Evolutionary conservation across 2,888 invertebrate species (phyloP).

Genomic region (Cataglyphis albicans): DNA sequence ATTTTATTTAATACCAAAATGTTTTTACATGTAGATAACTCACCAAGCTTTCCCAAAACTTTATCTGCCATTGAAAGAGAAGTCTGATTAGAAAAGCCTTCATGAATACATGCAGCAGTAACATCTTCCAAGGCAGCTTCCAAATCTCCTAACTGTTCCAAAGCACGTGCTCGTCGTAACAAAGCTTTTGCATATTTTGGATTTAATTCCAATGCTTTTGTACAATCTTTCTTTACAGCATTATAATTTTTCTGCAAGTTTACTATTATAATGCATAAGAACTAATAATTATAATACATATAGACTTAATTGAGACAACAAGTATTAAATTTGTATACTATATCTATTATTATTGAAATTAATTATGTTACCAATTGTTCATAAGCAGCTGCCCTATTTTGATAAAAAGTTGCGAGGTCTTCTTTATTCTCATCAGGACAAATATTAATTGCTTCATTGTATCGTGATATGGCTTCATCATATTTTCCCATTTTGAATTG

Average conservation of each 20-base stretch:
- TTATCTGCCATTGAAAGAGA: slow-evolving; percentile 95
- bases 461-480: slow-evolving; percentile 95
- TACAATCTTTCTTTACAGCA: slow-evolving; percentile 95
- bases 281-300: not conserved
- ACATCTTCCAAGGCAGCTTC: slow-evolving; percentile 95
- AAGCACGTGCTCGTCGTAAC: slow-evolving; percentile 93
- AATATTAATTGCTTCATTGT: slow-evolving; percentile 96
- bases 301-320: not conserved
- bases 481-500: slow-evolving; percentile 95
- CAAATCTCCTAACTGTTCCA: slow-evolving; percentile 93
- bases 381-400: slow-evolving; percentile 98
- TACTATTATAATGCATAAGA: slow-evolving; percentile 24
- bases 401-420: slow-evolving; percentile 96
- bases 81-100: slow-evolving; percentile 94
- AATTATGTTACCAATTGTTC: slow-evolving; percentile 90
- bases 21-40: slow-evolving; percentile 53
- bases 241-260: slow-evolving; percentile 90
- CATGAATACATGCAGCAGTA: slow-evolving; percentile 96
- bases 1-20: not conserved
- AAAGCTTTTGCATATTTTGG: slow-evolving; percentile 96
- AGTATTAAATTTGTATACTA: not conserved
- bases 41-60: slow-evolving; percentile 93
- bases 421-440: slow-evolving; percentile 91
- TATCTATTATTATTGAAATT: not conserved
- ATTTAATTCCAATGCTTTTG: slow-evolving; percentile 93